phyloP scores from a whole-genome alignment of 2,888 invertebrate species.

The Hypsopygia costalis region DNA sequence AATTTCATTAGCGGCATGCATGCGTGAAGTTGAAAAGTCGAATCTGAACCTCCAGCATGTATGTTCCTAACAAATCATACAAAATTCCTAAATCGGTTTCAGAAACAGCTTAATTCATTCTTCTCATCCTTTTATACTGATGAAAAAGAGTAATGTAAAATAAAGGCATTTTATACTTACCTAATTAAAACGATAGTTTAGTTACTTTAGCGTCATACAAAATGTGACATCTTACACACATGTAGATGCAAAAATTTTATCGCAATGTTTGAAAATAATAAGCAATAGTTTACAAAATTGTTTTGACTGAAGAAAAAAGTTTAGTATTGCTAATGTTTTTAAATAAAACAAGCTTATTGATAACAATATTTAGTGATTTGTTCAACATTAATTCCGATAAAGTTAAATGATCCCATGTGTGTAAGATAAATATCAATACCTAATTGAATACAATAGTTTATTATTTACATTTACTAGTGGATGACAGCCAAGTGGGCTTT shows the following conservation, averaged over 20 bases:
- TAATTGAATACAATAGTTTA: not conserved
- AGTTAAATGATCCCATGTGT: not conserved
- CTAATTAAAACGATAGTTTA: not conserved
- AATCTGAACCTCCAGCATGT: conserved; percentile 32
- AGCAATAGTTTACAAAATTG: too few species aligned
- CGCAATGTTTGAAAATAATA: too few species aligned
- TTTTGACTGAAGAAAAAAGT: too few species aligned
- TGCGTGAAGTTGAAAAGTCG: conserved; percentile 29
- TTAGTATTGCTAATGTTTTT: too few species aligned
- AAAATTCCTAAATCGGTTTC: conserved; percentile 7
- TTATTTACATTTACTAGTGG: not conserved
- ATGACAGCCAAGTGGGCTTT: not conserved
- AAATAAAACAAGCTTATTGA: too few species aligned
- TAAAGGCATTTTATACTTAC: not conserved
- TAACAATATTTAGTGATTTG: too few species aligned
- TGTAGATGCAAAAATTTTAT: not conserved
- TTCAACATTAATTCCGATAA: too few species aligned
- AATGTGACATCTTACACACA: not conserved
- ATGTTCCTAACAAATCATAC: conserved; percentile 24
- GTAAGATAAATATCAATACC: too few species aligned
- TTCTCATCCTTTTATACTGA: conserved; percentile 9
- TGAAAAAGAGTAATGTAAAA: not conserved
- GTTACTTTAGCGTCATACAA: not conserved
- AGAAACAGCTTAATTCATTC: conserved; percentile 14
- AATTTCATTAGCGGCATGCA: conserved; percentile 43